phyloP scores from a whole-genome alignment of 2,113 vertebrate genomes.

The Caloenas nicobarica region DNA sequence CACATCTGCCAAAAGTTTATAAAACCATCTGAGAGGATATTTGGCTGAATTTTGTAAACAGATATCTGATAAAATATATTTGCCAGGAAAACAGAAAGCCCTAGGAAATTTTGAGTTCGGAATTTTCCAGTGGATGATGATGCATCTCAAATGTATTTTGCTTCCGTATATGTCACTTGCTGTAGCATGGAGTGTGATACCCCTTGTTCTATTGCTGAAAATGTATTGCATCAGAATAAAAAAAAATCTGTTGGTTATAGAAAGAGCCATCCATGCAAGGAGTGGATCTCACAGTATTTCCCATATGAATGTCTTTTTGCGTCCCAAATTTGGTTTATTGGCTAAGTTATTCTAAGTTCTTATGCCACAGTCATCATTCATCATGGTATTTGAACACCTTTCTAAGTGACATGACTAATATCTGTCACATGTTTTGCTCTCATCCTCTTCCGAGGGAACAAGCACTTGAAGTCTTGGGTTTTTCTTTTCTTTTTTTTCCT shows the following conservation, averaged over 20 bases:
- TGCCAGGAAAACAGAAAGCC: background rate
- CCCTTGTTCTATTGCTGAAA: background rate
- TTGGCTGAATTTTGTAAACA: background rate
- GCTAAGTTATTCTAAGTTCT: background rate
- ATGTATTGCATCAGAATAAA: background rate
- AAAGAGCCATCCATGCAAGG: background rate
- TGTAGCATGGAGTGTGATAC: background rate
- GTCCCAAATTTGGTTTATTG: background rate
- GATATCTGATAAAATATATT: background rate
- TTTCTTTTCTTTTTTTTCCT: background rate
- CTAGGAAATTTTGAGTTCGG: background rate
- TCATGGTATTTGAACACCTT: background rate
- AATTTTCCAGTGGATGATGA: background rate
- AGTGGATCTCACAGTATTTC: background rate
- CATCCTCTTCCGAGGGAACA: background rate
- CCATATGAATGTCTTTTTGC: background rate
- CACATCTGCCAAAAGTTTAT: background rate
- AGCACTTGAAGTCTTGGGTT: background rate
- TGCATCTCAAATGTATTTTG: background rate
- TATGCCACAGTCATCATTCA: background rate
- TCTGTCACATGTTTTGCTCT: background rate
- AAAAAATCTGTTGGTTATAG: background rate
- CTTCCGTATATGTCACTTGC: background rate
- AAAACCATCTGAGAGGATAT: background rate
- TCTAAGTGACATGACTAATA: background rate